A percentile compares a stretch with the other conserved stretches of the same genome.
Evolutionary conservation across 2,113 vertebrate genomes (phyloP).

Genomic region (Mesocricetus auratus): DNA sequence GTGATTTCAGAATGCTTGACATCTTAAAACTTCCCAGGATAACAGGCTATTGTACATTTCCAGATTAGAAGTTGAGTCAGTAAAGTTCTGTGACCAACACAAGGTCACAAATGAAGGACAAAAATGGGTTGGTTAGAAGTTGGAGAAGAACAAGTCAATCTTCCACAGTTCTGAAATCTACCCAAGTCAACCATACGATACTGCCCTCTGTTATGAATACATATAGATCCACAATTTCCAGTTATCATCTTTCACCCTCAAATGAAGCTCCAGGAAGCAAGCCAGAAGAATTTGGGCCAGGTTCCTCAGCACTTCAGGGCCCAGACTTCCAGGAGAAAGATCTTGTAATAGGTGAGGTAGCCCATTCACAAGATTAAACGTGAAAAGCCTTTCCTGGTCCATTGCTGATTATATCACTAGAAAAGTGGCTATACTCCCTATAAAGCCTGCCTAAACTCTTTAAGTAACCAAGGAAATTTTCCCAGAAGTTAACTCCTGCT

Average conservation of each 20-base stretch:
- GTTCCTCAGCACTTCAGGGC: background rate
- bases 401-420: background rate
- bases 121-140: background rate
- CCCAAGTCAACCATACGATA: background rate
- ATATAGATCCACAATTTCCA: background rate
- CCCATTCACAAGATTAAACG: background rate
- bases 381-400: background rate
- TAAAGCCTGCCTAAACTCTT: background rate
- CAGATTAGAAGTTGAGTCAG: background rate
- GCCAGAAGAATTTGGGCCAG: background rate
- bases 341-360: background rate
- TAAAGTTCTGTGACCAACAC: background rate
- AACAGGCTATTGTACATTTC: background rate
- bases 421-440: background rate
- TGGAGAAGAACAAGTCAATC: background rate
- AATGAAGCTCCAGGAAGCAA: background rate
- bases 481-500: background rate
- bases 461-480: background rate
- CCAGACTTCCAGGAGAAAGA: background rate
- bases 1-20: background rate
- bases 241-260: background rate
- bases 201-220: background rate
- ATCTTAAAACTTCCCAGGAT: background rate
- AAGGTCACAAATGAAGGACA: background rate
- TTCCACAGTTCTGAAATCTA: background rate